A percentile compares a stretch with the other conserved stretches of the same genome.
phyloP scores from a whole-genome alignment of 2,888 invertebrate genomes.

The Malacosoma neustria region DNA sequence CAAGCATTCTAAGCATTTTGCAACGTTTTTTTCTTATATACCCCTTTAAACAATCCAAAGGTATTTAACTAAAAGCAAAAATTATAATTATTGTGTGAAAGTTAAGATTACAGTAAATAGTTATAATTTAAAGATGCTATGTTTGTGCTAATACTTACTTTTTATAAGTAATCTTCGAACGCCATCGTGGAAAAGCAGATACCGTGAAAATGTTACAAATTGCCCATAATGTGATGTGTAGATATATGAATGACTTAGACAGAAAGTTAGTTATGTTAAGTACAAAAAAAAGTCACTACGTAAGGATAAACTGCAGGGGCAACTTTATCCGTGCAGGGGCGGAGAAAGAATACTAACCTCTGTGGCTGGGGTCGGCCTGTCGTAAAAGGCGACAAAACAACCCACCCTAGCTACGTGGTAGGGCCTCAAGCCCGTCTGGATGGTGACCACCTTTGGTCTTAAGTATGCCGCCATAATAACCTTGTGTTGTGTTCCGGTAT shows the following conservation, averaged over 20 bases:
- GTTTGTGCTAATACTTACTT: background rate
- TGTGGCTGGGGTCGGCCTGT: background rate
- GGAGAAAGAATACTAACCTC: background rate
- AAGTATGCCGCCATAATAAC: background rate
- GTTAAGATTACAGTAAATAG: no score
- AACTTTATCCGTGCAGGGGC: background rate
- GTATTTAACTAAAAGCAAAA: no score
- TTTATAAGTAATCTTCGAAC: background rate
- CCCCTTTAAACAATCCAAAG: no score
- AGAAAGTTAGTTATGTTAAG: no score
- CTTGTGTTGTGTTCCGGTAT: background rate
- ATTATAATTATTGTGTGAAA: no score
- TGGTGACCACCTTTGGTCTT: background rate
- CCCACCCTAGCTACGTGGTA: background rate
- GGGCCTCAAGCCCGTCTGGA: background rate
- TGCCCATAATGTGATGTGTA: conserved; percentile 9
- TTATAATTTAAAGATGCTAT: background rate
- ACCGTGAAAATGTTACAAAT: conserved; percentile 44
- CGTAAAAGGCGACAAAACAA: background rate
- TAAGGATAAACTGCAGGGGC: no score
- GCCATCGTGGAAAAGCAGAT: background rate
- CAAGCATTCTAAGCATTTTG: no score
- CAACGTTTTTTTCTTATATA: no score
- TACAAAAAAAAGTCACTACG: no score
- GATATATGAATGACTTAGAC: background rate